phyloP scores from a whole-genome alignment of 2,888 invertebrate species.

The Halocaridina rubra region DNA sequence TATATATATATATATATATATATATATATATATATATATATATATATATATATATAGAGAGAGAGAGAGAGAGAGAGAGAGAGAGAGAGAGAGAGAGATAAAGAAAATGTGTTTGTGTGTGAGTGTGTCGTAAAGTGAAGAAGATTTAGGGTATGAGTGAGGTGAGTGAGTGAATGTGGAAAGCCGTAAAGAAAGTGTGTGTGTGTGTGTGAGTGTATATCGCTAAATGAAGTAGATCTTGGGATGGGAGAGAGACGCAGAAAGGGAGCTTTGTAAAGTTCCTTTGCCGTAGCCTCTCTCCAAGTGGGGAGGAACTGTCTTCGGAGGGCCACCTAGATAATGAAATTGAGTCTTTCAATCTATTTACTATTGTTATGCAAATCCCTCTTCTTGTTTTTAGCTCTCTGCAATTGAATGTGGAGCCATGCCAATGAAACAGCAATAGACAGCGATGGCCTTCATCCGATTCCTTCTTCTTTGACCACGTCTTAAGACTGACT shows the following conservation, averaged over 20 bases:
- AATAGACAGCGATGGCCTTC: slow-evolving; percentile 47
- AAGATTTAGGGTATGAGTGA: too few relatives aligned
- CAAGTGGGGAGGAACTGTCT: slow-evolving; percentile 32
- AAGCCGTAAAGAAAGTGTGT: too few relatives aligned
- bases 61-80: too few relatives aligned
- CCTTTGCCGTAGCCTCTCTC: not conserved
- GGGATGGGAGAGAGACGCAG: not conserved
- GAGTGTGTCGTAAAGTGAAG: too few relatives aligned
- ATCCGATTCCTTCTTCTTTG: not conserved
- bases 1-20: too few relatives aligned
- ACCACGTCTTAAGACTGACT: not conserved
- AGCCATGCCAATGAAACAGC: slow-evolving; percentile 58
- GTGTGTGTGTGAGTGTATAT: not conserved
- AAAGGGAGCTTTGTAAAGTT: not conserved
- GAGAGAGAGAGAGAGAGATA: too few relatives aligned
- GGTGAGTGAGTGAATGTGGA: too few relatives aligned
- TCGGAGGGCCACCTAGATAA: slow-evolving; percentile 38
- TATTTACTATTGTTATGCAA: slow-evolving; percentile 56
- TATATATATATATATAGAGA: too few relatives aligned
- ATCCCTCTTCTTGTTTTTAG: slow-evolving; percentile 55
- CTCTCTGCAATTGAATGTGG: slow-evolving; percentile 44
- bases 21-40: too few relatives aligned
- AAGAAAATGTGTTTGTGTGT: too few relatives aligned
- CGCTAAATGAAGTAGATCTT: not conserved
- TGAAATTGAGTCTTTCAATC: slow-evolving; percentile 58